Base-by-base conservation (phyloP, 1,140 invertebrate genomes). In the Brachionus plicatilis region DNA sequence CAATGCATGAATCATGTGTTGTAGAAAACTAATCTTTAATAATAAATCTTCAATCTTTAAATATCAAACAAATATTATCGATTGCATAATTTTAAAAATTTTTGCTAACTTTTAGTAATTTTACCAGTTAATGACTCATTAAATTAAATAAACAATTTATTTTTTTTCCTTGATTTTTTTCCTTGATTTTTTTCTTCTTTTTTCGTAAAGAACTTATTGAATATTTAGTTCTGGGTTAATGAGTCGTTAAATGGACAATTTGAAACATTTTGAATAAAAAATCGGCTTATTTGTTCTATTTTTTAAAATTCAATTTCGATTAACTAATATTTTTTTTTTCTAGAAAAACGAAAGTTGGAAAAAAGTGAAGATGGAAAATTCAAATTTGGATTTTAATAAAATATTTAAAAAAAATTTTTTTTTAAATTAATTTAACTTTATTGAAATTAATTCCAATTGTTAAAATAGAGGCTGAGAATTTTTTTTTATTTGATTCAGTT, bases 311-410 rank as follows among this genome's bases (percentile, higher is more conserved):
- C 5, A 43, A 41, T 11, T 72, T 8, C 3, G 0, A 12, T n/a
- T 70, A 33, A 14, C 27, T 24, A 27, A 66, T n/a, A n/a, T 24
- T 70, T 37, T 70, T 72, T 72, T 72, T 72, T 72, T 72, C 41
- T 45, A 72, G 68, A 20, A 72, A 72, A 72, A n/a, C 37, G 17
- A 72, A 72, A 72, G 33, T n/a, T 43, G 68, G 68, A 72, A 72
- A 72, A 43, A 72, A 72, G 43, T 72, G 37, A 41, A 41, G 1
- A 2, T 43, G 17, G 17, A 41, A 17, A 72, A 7, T 17, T 41
- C 9, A 43, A 33, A 37, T 8, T 24, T 33, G 1, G 1, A 37
- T 29, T 29, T 14, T 72, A 41, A 72, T 41, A 72, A 72, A 41
- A 43, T 4, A 17, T 20, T 29, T 33, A 0, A 68, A 41, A 68